phyloP scores from a whole-genome alignment of 2,888 invertebrate species.

The Conchocele bisecta region DNA sequence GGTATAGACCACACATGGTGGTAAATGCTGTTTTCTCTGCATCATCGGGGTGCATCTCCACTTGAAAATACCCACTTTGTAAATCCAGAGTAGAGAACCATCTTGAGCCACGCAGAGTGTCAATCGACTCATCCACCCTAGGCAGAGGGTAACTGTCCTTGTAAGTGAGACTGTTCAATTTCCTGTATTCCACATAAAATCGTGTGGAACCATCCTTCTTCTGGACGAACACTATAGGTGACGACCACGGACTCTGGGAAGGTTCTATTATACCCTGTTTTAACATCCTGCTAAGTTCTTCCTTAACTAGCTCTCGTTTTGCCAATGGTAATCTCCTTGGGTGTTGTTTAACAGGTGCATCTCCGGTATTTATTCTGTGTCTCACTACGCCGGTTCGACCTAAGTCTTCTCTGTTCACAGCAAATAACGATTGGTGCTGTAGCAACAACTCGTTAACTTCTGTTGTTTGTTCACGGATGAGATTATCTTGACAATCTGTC shows the following conservation, averaged over 20 bases:
- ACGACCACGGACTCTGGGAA: constrained; percentile 25
- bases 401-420: too few species aligned
- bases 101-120: constrained; percentile 26
- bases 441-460: too few species aligned
- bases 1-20: constrained; percentile 17
- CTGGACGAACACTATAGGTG: constrained; percentile 39
- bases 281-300: neutral
- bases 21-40: constrained; percentile 29
- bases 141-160: constrained; percentile 46
- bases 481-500: too few species aligned
- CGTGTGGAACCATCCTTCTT: constrained; percentile 29
- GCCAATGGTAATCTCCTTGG: neutral
- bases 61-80: constrained; percentile 35
- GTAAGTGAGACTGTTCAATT: constrained; percentile 13
- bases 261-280: neutral
- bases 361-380: too few species aligned
- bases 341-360: too few species aligned
- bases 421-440: too few species aligned
- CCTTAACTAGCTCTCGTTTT: neutral
- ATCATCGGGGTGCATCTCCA: constrained; percentile 20
- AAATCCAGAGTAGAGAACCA: constrained; percentile 37
- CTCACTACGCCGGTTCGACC: too few species aligned
- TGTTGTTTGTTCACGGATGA: too few species aligned
- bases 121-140: constrained; percentile 41
- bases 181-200: constrained; percentile 39